These are phyloP conservation scores for Tenodera sinensis DNA, from an alignment of 2,888 invertebrate species.

Conservation along the genomic window DNA sequence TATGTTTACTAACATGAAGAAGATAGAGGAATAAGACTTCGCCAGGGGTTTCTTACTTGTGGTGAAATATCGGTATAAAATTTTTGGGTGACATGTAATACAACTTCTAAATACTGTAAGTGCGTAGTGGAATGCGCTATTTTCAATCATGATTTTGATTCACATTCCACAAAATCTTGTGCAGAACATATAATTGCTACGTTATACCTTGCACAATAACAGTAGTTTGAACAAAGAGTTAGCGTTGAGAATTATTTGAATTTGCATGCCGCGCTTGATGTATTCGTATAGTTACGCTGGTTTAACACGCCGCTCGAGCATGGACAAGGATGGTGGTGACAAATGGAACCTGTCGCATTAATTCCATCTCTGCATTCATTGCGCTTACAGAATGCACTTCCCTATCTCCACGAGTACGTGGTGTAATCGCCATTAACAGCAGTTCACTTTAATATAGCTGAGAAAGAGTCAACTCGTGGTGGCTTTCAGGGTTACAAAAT, in stretches of 20 bases:
- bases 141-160: too few relatives aligned
- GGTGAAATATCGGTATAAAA: too few relatives aligned
- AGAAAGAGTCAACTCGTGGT: too few relatives aligned
- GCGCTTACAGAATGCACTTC: neutral
- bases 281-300: neutral
- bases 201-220: neutral
- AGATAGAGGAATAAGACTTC: too few relatives aligned
- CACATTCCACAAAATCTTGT: too few relatives aligned
- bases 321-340: neutral
- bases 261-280: neutral
- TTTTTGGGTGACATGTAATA: too few relatives aligned
- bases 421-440: neutral
- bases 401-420: neutral
- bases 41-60: too few relatives aligned
- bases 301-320: neutral
- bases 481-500: too few relatives aligned
- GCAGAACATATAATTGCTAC: neutral
- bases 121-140: too few relatives aligned
- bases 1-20: too few relatives aligned
- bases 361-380: neutral
- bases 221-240: neutral
- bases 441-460: neutral
- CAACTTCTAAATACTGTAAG: too few relatives aligned
- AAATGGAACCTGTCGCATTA: neutral
- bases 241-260: neutral